phyloP scores from a whole-genome alignment of 1,140 invertebrate genomes.

The Epicauta chinensis region DNA sequence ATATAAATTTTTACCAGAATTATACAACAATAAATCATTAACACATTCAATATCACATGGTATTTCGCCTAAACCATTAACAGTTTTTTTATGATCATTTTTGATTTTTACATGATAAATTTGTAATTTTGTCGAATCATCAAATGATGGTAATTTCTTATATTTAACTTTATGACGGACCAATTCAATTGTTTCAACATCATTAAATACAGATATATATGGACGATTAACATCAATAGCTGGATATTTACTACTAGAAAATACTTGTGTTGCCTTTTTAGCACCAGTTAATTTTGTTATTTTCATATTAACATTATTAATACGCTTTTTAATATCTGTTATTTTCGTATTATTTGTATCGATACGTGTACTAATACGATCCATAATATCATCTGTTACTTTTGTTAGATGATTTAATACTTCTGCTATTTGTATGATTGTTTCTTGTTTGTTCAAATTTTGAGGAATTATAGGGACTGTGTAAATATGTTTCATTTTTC shows the following conservation, averaged over 20 bases:
- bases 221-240: conserved; percentile 51
- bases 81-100: conserved; percentile 45
- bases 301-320: conserved; percentile 57
- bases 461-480: conserved; percentile 60
- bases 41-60: conserved; percentile 59
- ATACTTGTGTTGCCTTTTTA: conserved; percentile 82
- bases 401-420: conserved; percentile 72
- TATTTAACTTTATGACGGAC: conserved; percentile 29
- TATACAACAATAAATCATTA: conserved; percentile 76
- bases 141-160: conserved; percentile 28
- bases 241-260: conserved; percentile 83
- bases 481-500: conserved; percentile 28
- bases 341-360: conserved; percentile 59
- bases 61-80: conserved; percentile 57
- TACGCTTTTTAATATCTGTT: conserved; percentile 47
- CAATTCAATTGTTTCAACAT: conserved; percentile 19
- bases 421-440: conserved; percentile 79
- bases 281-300: conserved; percentile 64
- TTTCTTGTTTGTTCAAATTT: conserved; percentile 76
- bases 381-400: conserved; percentile 74
- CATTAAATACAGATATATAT: conserved; percentile 36
- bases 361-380: conserved; percentile 63
- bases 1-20: conserved; percentile 72
- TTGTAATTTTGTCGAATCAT: conserved; percentile 64
- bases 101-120: conserved; percentile 76